Evolutionary conservation across 2,797 vertebrate genomes (phyloP).

Genomic region (Euphonia xanthogaster): DNA sequence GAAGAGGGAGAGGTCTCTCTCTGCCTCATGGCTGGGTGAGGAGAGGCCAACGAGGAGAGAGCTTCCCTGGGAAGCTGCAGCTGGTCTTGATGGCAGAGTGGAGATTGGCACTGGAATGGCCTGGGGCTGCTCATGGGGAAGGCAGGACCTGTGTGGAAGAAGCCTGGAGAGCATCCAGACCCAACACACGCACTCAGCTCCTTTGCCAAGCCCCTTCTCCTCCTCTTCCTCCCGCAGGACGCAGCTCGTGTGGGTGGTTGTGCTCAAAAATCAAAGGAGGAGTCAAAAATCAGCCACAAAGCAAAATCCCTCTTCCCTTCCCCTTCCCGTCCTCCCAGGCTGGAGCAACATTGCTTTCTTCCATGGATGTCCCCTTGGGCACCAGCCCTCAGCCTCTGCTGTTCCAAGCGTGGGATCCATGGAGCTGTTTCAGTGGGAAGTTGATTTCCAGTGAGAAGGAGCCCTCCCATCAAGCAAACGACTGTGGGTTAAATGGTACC

Average conservation of each 20-base stretch:
- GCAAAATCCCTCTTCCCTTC: not conserved
- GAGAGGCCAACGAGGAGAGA: not conserved
- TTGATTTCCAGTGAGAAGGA: not conserved
- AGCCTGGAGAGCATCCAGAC: not conserved
- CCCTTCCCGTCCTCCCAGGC: not conserved
- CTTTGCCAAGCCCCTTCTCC: not conserved
- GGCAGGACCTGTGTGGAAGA: not conserved
- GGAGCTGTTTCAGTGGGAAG: not conserved
- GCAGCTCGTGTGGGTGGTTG: not conserved
- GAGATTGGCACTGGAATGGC: not conserved
- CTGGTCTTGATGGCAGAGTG: not conserved
- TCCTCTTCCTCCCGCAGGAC: not conserved
- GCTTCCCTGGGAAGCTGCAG: not conserved
- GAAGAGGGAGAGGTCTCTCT: not conserved
- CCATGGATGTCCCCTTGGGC: not conserved
- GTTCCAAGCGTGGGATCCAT: not conserved
- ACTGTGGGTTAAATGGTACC: not conserved
- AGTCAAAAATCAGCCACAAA: not conserved
- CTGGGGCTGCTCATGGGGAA: not conserved
- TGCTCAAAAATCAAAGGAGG: not conserved
- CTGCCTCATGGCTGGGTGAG: not conserved
- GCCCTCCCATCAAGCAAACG: not conserved
- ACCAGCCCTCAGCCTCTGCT: not conserved
- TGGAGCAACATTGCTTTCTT: not conserved
- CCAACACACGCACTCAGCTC: not conserved